Conservation (phyloP, 2,888 invertebrate species). For the Melanchra persicariae region DNA sequence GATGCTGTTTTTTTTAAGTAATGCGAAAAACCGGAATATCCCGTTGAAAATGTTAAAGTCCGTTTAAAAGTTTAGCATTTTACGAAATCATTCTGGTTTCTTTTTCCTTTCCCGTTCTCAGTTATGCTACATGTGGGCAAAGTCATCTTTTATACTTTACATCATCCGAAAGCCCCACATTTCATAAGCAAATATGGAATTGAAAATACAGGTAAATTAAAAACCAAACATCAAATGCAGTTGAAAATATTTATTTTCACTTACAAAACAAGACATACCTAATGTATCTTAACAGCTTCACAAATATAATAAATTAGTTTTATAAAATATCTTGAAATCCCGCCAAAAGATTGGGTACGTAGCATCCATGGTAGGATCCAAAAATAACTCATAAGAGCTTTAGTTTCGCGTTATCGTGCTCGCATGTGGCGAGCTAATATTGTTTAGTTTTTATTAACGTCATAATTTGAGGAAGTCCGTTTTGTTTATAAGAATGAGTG, state of each 20-base stretch:
- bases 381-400: constrained; percentile 84
- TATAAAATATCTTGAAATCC: constrained; percentile 82
- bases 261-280: not conserved
- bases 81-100: not conserved
- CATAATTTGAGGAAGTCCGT: constrained; percentile 13
- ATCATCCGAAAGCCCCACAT: not conserved
- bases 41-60: constrained; percentile 1
- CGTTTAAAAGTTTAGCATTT: not conserved
- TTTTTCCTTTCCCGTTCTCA: not conserved
- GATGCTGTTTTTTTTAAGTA: not conserved
- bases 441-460: constrained; percentile 41
- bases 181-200: not conserved
- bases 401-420: constrained; percentile 80
- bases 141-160: not conserved
- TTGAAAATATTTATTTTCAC: not conserved
- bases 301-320: constrained; percentile 38
- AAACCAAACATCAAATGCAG: not conserved
- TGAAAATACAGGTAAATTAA: not conserved
- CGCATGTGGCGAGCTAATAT: constrained; percentile 63
- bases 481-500: constrained; percentile 79
- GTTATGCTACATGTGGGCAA: not conserved
- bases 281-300: not conserved
- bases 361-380: constrained; percentile 73
- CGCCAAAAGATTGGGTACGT: constrained; percentile 83
- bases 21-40: constrained; percentile 17